Percentiles rank a stretch among this genome's conserved stretches.
Evolutionary conservation across 2,113 vertebrate species (phyloP).

Genomic region (Malurus melanocephalus): DNA sequence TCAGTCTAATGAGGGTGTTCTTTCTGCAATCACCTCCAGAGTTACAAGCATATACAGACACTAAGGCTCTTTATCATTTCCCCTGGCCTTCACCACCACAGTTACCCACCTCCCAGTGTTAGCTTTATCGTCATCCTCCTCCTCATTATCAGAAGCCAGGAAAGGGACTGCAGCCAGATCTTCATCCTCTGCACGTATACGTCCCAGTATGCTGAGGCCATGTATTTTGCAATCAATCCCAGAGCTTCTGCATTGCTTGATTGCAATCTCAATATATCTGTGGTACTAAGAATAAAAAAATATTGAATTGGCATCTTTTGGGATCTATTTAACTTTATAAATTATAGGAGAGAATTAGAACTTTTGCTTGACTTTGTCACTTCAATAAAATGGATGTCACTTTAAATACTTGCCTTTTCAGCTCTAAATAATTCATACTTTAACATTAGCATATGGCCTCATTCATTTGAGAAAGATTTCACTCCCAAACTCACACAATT

Average conservation of each 20-base stretch:
- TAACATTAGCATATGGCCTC: background rate
- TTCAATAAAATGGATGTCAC: background rate
- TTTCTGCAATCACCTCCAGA: background rate
- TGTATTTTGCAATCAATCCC: conserved; percentile 98
- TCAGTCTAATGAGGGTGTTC: background rate
- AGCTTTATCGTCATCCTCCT: conserved; percentile 95
- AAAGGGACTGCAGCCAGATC: conserved; percentile 94
- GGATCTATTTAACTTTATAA: background rate
- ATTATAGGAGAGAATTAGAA: background rate
- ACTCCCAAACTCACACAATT: background rate
- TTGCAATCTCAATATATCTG: conserved; percentile 92
- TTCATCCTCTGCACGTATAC: conserved; percentile 92
- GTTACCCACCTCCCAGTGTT: conserved; percentile 84
- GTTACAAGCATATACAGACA: background rate
- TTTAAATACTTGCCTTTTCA: background rate
- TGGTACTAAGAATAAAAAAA: conserved; percentile 81
- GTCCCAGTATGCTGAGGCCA: conserved; percentile 86
- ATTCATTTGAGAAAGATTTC: background rate
- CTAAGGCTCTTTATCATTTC: background rate
- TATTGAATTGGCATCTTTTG: background rate
- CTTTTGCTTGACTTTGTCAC: background rate
- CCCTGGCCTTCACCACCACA: rapidly evolving
- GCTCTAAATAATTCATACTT: background rate
- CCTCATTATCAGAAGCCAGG: conserved; percentile 95
- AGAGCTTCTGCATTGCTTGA: conserved; percentile 97